Base-by-base conservation (phyloP, 2,888 invertebrate genomes). In the Atethmia centrago region DNA sequence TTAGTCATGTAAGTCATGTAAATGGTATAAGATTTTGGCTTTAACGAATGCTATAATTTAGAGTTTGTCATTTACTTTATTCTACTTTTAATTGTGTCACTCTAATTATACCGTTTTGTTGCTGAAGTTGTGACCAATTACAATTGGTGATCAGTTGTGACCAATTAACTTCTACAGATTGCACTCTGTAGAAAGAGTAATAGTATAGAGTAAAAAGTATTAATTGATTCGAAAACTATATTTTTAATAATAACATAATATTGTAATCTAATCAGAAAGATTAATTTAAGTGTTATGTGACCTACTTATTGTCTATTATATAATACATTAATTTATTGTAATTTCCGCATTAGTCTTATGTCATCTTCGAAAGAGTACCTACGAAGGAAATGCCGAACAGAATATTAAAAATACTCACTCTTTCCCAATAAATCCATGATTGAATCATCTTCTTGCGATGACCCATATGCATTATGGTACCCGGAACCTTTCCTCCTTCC, bases 371-470 rank as follows among this genome's bases (percentile, higher is more conserved):
- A 0, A 45, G 2, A 31, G 4, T 31, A n/a, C n/a, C n/a, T n/a
- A 31, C 31, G 31, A 31, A 31, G 31, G 31, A 31, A 31, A 31
- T 2, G 4, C n/a, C n/a, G n/a, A 31, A 31, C 31, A 36, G 19
- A 51, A 16, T 51, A 5, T 19, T 72, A 49, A 42, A 68, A 77
- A 80, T 90, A 96, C 97, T 96, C 97, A 98, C 98, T 98, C 97
- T 98, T 97, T 80, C 98, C 98, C 89, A 98, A 95, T 96, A 98
- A 97, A 92, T 98, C 98, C 97, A 98, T 98, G 80, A 98, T 97
- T 65, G 98, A 97, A 87, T 97, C 97, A 87, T 98, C 97, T 78
- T 96, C 96, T 72, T 97, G 97, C 1, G 95, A 92, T 0, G 94
- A 89, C 36, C 93, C 90, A 66, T 95, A 93, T 0, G 90, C 88